Base-by-base conservation (phyloP, 2,888 invertebrate genomes). In the Strigamia transsilvanica region DNA sequence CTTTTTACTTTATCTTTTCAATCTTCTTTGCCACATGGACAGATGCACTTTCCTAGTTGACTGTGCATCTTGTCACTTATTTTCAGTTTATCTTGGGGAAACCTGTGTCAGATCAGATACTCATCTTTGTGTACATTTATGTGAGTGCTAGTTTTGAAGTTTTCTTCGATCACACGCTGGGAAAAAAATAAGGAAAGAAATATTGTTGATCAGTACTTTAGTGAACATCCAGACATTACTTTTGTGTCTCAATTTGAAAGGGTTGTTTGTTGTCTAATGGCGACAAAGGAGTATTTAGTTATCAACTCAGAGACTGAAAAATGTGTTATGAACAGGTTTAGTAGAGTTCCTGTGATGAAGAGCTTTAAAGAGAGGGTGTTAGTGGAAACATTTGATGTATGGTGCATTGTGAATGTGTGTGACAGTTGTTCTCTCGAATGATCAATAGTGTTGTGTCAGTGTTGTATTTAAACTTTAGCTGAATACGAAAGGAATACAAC, bases 1-100 rank as follows among this genome's bases (percentile, higher is more conserved):
- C 12, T 73, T 73, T 56, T 56, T 56, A 56, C 21, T 32, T 73
- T 73, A 73, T 73, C 73, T 73, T 73, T 73, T 73, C 73, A 73
- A 73, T 73, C 73, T 73, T 73, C 73, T 73, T 73, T 73, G 27
- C 73, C 73, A 73, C 73, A 73, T n/a, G 73, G 73, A 73, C 73
- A 73, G 73, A 73, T 73, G 73, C 73, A 73, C 73, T 73, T 73
- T 73, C 27, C 27, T 32, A 73, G 73, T 32, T 38, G 32, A 27
- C 32, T 73, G 73, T 73, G 73, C 73, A 73, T 73, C 27, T 32
- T 73, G 73, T 73, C 73, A 73, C 73, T 73, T 73, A 73, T 73
- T 73, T 73, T 73, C 32, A 27, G 32, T 23, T 73, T 73, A 73
- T 73, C 73, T 73, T 6, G n/a, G n/a, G 13, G 32, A 73, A 73